These are phyloP conservation scores for Neopipo cinnamomea DNA, from an alignment of 2,113 vertebrate genomes.

Conservation along the genomic window DNA sequence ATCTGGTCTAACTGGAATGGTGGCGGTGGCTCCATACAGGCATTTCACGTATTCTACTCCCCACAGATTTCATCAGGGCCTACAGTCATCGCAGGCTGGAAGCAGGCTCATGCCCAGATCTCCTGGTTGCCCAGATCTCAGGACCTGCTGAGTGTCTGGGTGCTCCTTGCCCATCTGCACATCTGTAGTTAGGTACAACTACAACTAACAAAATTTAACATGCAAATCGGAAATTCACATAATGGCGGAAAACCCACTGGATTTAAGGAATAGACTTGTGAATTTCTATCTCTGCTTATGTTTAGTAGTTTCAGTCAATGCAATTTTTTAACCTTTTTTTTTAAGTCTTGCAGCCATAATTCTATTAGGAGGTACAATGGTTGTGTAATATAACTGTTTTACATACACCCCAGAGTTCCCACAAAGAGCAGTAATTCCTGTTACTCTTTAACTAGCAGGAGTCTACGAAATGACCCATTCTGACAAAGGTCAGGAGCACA, in stretches of 20 bases:
- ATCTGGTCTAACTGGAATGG: not conserved
- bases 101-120: not conserved
- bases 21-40: not conserved
- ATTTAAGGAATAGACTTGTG: not conserved
- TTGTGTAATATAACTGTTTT: not conserved
- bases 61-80: not conserved
- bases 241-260: not conserved
- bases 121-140: not conserved
- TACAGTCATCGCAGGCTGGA: not conserved
- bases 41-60: not conserved
- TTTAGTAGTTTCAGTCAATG: not conserved
- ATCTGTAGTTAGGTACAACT: not conserved
- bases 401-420: not conserved
- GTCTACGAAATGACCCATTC: not conserved
- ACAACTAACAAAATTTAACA: not conserved
- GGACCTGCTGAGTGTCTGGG: not conserved
- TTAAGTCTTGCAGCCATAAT: not conserved
- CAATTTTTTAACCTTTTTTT: not conserved
- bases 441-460: slow-evolving; percentile 43
- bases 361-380: not conserved
- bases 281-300: not conserved
- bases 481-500: slow-evolving; percentile 26
- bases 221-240: not conserved
- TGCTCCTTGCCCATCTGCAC: not conserved
- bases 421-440: not conserved